Evolutionary conservation across 2,888 invertebrate genomes (phyloP).

Genomic region (Temnothorax rugatulus): DNA sequence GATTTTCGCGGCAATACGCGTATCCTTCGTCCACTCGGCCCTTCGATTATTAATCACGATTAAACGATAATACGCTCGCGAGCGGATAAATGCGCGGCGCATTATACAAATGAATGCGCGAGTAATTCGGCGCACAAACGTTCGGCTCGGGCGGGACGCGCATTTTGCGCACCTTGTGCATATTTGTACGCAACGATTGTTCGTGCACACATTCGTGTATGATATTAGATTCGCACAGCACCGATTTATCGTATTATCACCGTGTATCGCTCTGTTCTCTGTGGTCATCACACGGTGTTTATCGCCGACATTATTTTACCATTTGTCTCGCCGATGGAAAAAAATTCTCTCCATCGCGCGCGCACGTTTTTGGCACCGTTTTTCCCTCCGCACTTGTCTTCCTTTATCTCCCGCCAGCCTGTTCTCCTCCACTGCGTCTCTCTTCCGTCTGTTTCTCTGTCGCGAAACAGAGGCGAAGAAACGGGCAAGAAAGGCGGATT

Average conservation of each 20-base stretch:
- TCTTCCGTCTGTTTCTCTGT: slow-evolving; percentile 2
- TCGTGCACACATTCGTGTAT: slow-evolving; percentile 71
- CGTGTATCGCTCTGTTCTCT: slow-evolving; percentile 63
- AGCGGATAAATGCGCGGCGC: slow-evolving; percentile 20
- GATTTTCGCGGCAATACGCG: not conserved
- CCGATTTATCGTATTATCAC: slow-evolving; percentile 73
- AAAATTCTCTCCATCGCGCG: slow-evolving; percentile 27
- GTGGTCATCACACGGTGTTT: slow-evolving; percentile 55
- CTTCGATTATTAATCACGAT: slow-evolving; percentile 44
- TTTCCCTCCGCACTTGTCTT: slow-evolving; percentile 45
- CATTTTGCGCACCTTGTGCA: slow-evolving; percentile 45
- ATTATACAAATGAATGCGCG: slow-evolving; percentile 46
- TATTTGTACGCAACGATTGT: slow-evolving; percentile 68
- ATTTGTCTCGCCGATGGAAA: slow-evolving; percentile 44
- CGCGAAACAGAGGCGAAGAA: slow-evolving; percentile 14
- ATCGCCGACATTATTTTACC: slow-evolving; percentile 56
- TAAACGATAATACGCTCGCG: slow-evolving; percentile 15
- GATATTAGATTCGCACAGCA: slow-evolving; percentile 81
- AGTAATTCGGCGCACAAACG: slow-evolving; percentile 37
- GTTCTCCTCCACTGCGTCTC: slow-evolving; percentile 3
- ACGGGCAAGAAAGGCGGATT: not conserved
- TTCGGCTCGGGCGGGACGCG: slow-evolving; percentile 28
- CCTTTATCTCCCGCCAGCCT: not conserved
- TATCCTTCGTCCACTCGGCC: not conserved
- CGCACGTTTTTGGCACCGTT: slow-evolving; percentile 60